Base-by-base conservation (phyloP, 2,797 vertebrate genomes). In the Triplophysa bombifrons region DNA sequence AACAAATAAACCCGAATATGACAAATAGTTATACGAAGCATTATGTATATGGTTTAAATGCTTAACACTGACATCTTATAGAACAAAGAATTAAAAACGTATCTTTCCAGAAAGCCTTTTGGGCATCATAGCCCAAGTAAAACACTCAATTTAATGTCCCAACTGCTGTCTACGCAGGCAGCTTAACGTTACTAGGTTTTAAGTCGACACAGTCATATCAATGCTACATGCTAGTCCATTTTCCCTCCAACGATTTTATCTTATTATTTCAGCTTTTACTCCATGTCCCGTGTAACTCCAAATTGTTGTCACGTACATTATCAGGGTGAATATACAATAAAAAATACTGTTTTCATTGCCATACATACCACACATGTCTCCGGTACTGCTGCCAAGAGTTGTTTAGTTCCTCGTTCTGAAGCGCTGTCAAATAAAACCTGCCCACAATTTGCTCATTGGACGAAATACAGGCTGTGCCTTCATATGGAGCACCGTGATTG, bases 321-420 rank as follows among this genome's bases (percentile, higher is more conserved):
- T 17, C 8, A 74, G 8, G 7, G 13, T 1, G n/a, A 10, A 53
- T 55, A 10, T 41, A 11, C 17, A 38, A 44, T 19, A 7, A 50
- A 38, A 22, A 44, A 19, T 20, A 1, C 13, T 16, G 58, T 19
- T 34, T 41, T 22, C 19, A 16, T 10, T 60, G 6, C 56, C 44
- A 3, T 56, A 93, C 94, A 94, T 86, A 95, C 94, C 94, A 91
- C 94, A 95, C 94, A 95, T 95, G 90, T 86, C 87, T 90, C 17
- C 89, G 46, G 74, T 64, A 80, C 34, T 34, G 81, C 51, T 88
- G 85, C 81, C 87, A 88, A 84, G 65, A 71, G 73, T 72, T 48
- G 71, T 53, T 80, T 76, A 83, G 82, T 84, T 88, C 86, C 78
- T 85, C 50, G 68, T 83, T 84, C 75, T 71, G 77, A 86, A 78